These are phyloP conservation scores for Delia radicum DNA, from an alignment of 1,140 invertebrate genomes.

Conservation along the genomic window DNA sequence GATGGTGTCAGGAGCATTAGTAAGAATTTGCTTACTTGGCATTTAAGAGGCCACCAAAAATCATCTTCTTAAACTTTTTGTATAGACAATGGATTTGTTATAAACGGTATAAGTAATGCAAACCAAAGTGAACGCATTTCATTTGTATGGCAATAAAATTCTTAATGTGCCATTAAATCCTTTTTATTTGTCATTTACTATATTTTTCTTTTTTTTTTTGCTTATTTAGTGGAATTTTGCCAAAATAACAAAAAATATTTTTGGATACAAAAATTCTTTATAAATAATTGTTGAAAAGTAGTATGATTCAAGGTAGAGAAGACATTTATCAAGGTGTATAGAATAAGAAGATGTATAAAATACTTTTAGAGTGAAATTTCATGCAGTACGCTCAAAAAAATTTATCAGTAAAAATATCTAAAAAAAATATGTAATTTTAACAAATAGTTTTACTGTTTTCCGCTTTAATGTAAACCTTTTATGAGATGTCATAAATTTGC, in stretches of 20 bases:
- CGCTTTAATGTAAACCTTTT: too few species aligned
- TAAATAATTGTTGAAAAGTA: background rate
- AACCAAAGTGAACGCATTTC: background rate
- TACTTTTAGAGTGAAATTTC: too few species aligned
- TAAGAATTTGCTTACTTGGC: slow-evolving; percentile 12
- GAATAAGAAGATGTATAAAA: background rate
- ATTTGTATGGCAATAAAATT: slow-evolving; percentile 11
- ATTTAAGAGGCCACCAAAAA: background rate
- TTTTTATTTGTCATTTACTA: slow-evolving; percentile 6
- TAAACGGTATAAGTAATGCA: background rate
- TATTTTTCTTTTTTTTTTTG: background rate
- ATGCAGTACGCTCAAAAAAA: too few species aligned
- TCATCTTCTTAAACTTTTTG: background rate
- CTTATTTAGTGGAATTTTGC: background rate
- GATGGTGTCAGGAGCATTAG: too few species aligned
- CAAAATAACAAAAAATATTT: background rate
- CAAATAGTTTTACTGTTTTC: too few species aligned
- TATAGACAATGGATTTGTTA: slow-evolving; percentile 23
- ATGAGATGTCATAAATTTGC: too few species aligned
- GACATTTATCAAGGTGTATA: background rate
- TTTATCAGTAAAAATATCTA: too few species aligned
- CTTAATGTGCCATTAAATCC: slow-evolving; percentile 23
- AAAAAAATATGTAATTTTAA: too few species aligned
- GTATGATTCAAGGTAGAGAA: background rate
- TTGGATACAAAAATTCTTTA: background rate